A percentile compares a stretch with the other conserved stretches of the same genome.
Evolutionary conservation across 2,113 vertebrate genomes (phyloP).

Genomic region (Gasterosteus nipponicus): DNA sequence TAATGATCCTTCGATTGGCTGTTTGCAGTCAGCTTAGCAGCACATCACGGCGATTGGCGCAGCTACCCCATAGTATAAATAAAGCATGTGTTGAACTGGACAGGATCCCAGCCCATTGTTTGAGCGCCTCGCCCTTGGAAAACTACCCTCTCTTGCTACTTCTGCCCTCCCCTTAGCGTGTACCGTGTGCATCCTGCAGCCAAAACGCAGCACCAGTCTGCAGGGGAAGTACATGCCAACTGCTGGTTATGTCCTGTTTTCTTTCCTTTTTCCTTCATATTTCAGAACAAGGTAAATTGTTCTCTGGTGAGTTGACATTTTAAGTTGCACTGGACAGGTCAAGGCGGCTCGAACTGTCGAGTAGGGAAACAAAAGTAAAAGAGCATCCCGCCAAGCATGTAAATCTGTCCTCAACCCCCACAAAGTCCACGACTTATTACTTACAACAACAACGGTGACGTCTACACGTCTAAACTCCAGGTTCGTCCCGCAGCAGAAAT

Average conservation of each 20-base stretch:
- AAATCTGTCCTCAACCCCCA: background rate
- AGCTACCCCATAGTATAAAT: slow-evolving; percentile 24
- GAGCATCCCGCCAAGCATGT: background rate
- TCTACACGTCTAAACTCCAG: background rate
- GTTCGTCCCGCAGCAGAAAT: background rate
- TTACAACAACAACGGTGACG: background rate
- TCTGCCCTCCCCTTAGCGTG: slow-evolving; percentile 6
- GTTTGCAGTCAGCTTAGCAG: background rate
- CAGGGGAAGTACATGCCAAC: background rate
- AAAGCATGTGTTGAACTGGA: slow-evolving; percentile 49
- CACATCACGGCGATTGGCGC: background rate
- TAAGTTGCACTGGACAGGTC: background rate
- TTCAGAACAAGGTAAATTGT: slow-evolving; percentile 16
- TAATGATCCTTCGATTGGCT: background rate
- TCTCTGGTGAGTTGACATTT: slow-evolving; percentile 16
- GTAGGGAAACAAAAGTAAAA: background rate
- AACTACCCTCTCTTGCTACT: slow-evolving; percentile 2
- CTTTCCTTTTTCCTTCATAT: slow-evolving; percentile 24
- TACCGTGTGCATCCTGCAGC: slow-evolving; percentile 34
- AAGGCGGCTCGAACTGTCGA: slow-evolving; percentile 9
- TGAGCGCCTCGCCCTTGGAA: slow-evolving; percentile 15
- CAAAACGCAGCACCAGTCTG: slow-evolving; percentile 4
- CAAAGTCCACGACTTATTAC: background rate
- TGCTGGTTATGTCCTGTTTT: background rate
- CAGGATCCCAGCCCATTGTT: slow-evolving; percentile 47